These are phyloP conservation scores for Stegodyphus mimosarum DNA, from an alignment of 1,140 invertebrate species.

Conservation along the genomic window DNA sequence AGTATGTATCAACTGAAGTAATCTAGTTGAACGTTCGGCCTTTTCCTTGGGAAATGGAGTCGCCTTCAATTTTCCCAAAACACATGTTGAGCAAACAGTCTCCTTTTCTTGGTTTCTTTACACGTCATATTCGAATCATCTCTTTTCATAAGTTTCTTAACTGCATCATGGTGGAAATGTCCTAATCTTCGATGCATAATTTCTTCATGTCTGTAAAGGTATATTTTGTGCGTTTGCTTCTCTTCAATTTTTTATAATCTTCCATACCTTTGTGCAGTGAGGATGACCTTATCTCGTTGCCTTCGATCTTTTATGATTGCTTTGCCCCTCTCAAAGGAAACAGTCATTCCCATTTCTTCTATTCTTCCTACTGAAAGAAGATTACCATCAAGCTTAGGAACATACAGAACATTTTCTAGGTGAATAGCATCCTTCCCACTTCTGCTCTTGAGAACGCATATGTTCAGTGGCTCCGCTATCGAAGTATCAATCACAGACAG, in stretches of 20 bases:
- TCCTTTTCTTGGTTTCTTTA: not conserved
- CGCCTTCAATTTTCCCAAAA: constrained; percentile 40
- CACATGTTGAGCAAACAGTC: constrained; percentile 39
- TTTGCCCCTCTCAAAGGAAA: constrained; percentile 9
- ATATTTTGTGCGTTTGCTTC: no score
- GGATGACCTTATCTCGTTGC: not conserved
- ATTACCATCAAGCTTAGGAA: constrained; percentile 14
- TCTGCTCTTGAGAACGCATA: no score
- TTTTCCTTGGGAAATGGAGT: constrained; percentile 3
- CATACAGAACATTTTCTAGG: constrained; percentile 13
- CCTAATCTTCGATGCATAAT: constrained; percentile 55
- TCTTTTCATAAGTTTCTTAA: constrained; percentile 17
- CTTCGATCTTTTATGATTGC: not conserved
- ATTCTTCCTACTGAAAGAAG: constrained; percentile 32
- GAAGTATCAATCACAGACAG: not conserved
- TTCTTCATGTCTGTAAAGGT: not conserved
- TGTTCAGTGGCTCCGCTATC: no score
- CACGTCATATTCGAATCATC: not conserved
- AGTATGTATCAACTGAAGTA: constrained; percentile 52
- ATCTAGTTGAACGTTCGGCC: not conserved
- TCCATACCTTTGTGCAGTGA: not conserved
- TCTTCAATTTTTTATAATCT: constrained; percentile 5
- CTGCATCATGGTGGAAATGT: constrained; percentile 20
- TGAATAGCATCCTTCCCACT: not conserved
- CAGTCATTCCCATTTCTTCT: constrained; percentile 1